phyloP scores from a whole-genome alignment of 2,888 invertebrate species.

The Hipparchia semele region DNA sequence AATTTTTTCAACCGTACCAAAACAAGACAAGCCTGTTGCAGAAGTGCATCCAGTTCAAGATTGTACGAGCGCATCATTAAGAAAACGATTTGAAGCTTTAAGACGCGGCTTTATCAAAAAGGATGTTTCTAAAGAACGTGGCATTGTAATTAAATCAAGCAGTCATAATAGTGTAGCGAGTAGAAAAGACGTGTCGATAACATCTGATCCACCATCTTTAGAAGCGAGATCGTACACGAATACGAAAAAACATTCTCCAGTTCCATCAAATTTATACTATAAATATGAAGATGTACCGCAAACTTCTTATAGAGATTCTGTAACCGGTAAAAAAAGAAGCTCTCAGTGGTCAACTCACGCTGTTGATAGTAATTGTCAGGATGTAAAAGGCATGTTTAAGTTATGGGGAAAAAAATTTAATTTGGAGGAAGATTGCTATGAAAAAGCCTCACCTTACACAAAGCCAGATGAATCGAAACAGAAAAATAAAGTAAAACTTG shows the following conservation, averaged over 20 bases:
- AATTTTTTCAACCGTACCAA: constrained; percentile 55
- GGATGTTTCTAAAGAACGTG: constrained; percentile 52
- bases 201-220: constrained; percentile 67
- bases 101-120: constrained; percentile 57
- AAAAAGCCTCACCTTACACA: constrained; percentile 40
- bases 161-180: constrained; percentile 48
- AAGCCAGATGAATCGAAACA: constrained; percentile 39
- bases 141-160: constrained; percentile 43
- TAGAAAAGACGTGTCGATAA: constrained; percentile 62
- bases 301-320: constrained; percentile 40
- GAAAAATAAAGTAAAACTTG: constrained; percentile 40
- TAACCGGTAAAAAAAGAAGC: constrained; percentile 42
- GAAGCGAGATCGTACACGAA: constrained; percentile 60
- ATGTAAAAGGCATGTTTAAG: constrained; percentile 68
- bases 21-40: constrained; percentile 47
- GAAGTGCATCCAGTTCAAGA: constrained; percentile 48
- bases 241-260: constrained; percentile 53
- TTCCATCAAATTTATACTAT: constrained; percentile 37
- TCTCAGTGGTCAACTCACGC: constrained; percentile 46
- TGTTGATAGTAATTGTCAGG: constrained; percentile 54
- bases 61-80: constrained; percentile 59
- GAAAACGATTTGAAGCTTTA: constrained; percentile 64
- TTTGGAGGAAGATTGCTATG: constrained; percentile 54
- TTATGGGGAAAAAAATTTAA: constrained; percentile 69
- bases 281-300: constrained; percentile 38